Base-by-base conservation (phyloP, 2,797 vertebrate genomes). In the Danionella dracula region DNA sequence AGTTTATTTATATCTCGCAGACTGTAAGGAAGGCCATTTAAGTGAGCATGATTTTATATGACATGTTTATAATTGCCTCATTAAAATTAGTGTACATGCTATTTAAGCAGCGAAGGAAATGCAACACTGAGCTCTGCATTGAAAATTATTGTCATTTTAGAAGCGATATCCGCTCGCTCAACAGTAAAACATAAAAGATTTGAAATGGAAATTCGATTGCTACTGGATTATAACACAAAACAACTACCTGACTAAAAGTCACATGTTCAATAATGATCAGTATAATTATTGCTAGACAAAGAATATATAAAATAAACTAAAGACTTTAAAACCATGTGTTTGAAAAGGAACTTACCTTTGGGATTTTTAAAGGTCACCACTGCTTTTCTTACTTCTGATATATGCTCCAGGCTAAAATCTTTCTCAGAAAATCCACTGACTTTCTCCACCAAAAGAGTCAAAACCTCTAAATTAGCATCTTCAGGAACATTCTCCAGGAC, bases 361-460 rank as follows among this genome's bases (percentile, higher is more conserved):
- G 70, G n/a, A 2, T 42, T 50, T 45, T 5, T 75, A 66, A 88
- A 88, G 32, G 67, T 77, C 27, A 88, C 42, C 27, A 86, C 84
- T 1, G 83, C 83, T 8, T 17, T 62, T 42, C 16, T 59, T 4
- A 23, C 66, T 60, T 86, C 84, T 49, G 41, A 40, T 66, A 90
- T 82, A 8, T 77, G 35, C 78, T 89, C 88, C 75, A 87, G 27
- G 11, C 29, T 54, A 72, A 62, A 84, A 40, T 48, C 0, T 5
- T 31, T 58, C 8, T 84, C 83, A 0, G 75, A 56, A 53, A 74
- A 0, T 1, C 65, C 7, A 0, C n/a, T 62, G 20, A 88, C 1
- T 56, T 46, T 79, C 58, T 85, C 83, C 77, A 90, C 82, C 66
- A 89, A 66, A 73, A 87, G 66, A 6, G 7, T 11, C 55, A 88